Evolutionary conservation across 2,888 invertebrate genomes (phyloP), one percentile per base, ranked within the genome.

Genomic region (Drosophila mercatorum): DNA sequence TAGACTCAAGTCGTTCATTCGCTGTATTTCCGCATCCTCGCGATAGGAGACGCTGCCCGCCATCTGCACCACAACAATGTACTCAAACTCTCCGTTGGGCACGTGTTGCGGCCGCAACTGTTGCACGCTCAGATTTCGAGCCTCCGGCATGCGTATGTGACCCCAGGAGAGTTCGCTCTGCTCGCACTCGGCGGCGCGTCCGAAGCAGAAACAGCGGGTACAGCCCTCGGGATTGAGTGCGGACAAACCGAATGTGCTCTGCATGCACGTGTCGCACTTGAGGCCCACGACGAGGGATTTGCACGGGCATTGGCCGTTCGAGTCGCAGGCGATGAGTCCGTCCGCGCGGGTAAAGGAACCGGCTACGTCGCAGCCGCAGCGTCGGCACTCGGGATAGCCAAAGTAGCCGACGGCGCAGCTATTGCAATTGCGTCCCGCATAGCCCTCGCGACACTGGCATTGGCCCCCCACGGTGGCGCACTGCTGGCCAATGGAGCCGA

Each of bases 121-220:
- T 43, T 93, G 92, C 17, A 93, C 88, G 66, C 92, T 92, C 3
- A 95, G 81, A 72, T 94, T 94, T 44, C 94, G 88, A 0, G 94
- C 93, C 57, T 94, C 93, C 52, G 94, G 93, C 71, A 95, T 94
- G 87, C 95, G 94, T 46, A 97, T 95, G 91, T 97, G 96, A 11
- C 96, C 96, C 95, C 98, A 97, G 0, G 96, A 95, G 70, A 97
- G 95, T 34, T 95, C 94, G 1, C 97, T 96, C 92, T 98, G 97
- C 41, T 94, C 93, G 92, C 99, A 99, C 61, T 94, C 94, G 5
- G 95, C 94, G 56, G 96, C 96, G 86, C 98, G 94, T 0, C 97
- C 97, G 93, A 99, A 99, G 93, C 99, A 99, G 94, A 98, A 99
- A 93, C 99, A 99, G 68, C 96, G 95, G 0, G 97, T 97, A 92